Evolutionary conservation across 2,888 invertebrate species (phyloP), one percentile per base, ranked within the genome.

Genomic region (Andrena trimmerana): DNA sequence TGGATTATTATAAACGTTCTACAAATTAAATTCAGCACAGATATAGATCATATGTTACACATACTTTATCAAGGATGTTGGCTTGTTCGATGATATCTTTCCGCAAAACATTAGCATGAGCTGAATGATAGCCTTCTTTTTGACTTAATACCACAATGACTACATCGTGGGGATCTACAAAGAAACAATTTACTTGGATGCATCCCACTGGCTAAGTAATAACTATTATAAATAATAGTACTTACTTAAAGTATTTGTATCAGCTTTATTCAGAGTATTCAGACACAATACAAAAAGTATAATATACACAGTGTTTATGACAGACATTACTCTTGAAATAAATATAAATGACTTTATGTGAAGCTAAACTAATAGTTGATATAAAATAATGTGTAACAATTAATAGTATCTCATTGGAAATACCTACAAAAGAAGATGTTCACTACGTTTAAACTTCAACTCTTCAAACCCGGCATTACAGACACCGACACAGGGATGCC

Each of bases 101-200:
- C 89, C 95, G 95, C 3, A 96, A 94, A 63, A 95, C 93, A 73
- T 94, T 90, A 13, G 96, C 96, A 83, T 96, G 95, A 81, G 95
- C 95, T n/a, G 94, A 94, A 91, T 96, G 95, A 92, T 96, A 96
- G 10, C 95, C 95, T 93, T 96, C 96, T 2, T 95, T 91, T 92
- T 97, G 97, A 90, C 96, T 96, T 69, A 97, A 93, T 88, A 97
- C 95, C 48, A 96, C 94, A 88, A 97, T 95, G 10, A 80, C 83
- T 65, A 89, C 50, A 20, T 89, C 74, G 3, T 29, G 57, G 6
- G 74, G 54, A 7, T 73, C 88, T 89, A 10, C 1, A 48, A 3
- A 72, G 66, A 75, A 52, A 57, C 5, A 7, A 62, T 27, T 65
- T 31, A 31, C 20, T 33, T 33, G 29, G 42, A 16, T 42, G 42